Evolutionary conservation across 2,113 vertebrate species (phyloP).

Genomic region (Zapus hudsonius): DNA sequence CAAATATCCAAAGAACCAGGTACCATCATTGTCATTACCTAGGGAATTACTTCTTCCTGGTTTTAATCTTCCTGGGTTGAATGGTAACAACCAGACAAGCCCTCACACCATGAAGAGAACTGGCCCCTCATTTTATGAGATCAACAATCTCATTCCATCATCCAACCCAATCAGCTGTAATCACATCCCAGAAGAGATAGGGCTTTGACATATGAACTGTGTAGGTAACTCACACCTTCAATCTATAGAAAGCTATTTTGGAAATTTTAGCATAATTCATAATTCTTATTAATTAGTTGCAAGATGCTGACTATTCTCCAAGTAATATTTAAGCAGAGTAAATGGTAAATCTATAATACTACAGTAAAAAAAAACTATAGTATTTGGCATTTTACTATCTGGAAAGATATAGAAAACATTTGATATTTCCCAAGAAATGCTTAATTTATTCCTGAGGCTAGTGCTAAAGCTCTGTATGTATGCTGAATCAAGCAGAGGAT

Average conservation of each 20-base stretch:
- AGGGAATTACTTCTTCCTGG: background rate
- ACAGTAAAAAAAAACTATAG: background rate
- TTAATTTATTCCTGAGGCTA: background rate
- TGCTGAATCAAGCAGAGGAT: background rate
- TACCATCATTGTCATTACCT: rapidly evolving
- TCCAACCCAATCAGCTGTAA: background rate
- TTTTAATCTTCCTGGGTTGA: no score
- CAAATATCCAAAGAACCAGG: background rate
- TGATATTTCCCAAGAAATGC: slow-evolving; percentile 17
- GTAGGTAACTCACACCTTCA: background rate
- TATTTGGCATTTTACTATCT: background rate
- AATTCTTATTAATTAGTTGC: background rate
- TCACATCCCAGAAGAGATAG: background rate
- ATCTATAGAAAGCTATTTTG: background rate
- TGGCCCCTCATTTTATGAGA: no score
- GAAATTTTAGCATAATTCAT: background rate
- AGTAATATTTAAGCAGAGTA: background rate
- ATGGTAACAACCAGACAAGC: no score
- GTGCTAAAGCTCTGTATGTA: background rate
- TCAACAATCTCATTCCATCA: background rate
- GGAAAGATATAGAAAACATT: background rate
- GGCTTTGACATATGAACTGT: background rate
- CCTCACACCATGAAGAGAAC: background rate
- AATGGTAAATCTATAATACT: background rate
- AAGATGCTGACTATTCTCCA: background rate